phyloP scores from a whole-genome alignment of 2,113 vertebrate genomes.

The Myocastor coypus region DNA sequence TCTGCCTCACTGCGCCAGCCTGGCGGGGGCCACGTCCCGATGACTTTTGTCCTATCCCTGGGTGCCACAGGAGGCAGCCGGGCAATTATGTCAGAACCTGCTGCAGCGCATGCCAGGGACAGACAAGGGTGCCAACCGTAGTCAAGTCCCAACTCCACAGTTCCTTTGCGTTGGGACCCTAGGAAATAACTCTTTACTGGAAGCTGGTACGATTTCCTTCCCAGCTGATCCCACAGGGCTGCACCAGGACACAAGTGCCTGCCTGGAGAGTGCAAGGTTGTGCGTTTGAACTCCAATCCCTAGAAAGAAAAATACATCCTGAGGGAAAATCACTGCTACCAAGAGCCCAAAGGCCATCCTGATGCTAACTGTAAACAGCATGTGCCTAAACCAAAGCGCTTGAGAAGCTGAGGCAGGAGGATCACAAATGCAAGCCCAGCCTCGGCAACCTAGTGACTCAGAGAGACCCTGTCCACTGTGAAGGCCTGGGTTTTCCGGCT shows the following conservation, averaged over 20 bases:
- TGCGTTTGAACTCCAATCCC: too few relatives aligned
- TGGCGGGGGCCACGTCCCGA: not conserved
- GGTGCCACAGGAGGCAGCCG: not conserved
- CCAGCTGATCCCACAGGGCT: not conserved
- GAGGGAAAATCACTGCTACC: not conserved
- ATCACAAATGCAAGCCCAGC: not conserved
- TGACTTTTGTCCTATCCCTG: not conserved
- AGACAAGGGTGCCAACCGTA: too few relatives aligned
- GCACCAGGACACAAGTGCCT: not conserved
- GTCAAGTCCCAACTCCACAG: not conserved
- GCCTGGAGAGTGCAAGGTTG: too few relatives aligned
- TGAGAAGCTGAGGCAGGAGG: not conserved
- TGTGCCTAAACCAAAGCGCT: not conserved
- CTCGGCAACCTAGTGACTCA: not conserved
- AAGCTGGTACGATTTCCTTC: slow-evolving; percentile 24
- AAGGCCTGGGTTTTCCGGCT: not conserved
- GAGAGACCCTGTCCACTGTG: not conserved
- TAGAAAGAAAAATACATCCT: too few relatives aligned
- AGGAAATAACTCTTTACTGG: not conserved
- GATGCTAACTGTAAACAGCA: not conserved
- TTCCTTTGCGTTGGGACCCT: not conserved
- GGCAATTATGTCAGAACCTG: not conserved
- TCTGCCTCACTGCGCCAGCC: not conserved
- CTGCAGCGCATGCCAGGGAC: not conserved
- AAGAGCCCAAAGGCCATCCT: not conserved